Evolutionary conservation across 2,797 vertebrate species (phyloP).

Genomic region (Muscicapa comitata): DNA sequence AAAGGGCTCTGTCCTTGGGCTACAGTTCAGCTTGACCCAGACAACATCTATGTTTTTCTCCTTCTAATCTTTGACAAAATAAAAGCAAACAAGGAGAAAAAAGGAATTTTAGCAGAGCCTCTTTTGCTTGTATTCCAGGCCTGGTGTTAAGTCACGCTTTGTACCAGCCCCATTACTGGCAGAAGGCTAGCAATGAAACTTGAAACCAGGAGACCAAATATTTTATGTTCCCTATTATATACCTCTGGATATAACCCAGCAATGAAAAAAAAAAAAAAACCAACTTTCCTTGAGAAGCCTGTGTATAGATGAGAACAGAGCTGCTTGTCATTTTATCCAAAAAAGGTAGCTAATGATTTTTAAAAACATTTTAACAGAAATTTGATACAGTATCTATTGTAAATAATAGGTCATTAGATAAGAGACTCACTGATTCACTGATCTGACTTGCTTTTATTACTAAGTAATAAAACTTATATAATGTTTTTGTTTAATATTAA

Average conservation of each 20-base stretch:
- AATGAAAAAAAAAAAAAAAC: not conserved
- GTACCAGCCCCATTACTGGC: not conserved
- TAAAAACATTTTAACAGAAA: not conserved
- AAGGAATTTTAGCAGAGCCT: slow-evolving; percentile 14
- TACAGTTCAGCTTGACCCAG: slow-evolving; percentile 36
- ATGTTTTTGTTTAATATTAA: not conserved
- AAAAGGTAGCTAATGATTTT: not conserved
- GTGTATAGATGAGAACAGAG: not conserved
- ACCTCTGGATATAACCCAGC: not conserved
- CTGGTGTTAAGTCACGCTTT: not conserved
- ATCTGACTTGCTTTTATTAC: not conserved
- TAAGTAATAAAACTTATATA: not conserved
- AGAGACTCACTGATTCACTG: not conserved
- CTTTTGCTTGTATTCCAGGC: slow-evolving; percentile 30
- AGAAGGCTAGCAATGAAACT: not conserved
- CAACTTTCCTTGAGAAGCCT: not conserved
- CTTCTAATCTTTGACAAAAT: slow-evolving; percentile 37
- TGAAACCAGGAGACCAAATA: not conserved
- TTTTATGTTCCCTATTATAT: not conserved
- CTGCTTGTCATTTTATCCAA: not conserved
- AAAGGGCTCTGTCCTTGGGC: not conserved
- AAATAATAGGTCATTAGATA: slow-evolving; percentile 13
- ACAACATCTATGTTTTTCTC: not conserved
- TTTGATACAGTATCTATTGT: not conserved
- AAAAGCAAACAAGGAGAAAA: slow-evolving; percentile 48